Conservation (phyloP, 2,797 vertebrate genomes). For the Coregonus sp. region DNA sequence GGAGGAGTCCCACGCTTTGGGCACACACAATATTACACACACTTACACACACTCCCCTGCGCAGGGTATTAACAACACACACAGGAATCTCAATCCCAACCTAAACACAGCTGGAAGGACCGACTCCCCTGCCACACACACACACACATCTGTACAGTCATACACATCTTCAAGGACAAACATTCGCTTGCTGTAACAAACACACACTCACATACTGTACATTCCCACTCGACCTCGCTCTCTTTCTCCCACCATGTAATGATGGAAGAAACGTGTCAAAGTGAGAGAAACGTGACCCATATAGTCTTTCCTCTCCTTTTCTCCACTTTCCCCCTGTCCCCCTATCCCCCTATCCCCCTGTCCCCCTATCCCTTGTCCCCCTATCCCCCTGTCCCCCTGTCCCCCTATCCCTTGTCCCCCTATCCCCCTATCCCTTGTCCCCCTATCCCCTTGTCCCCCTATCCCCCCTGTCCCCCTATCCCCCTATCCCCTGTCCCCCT, state of each 20-base stretch:
- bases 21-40: constrained; percentile 8
- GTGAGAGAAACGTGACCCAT: neutral
- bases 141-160: constrained; percentile 4
- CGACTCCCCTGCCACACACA: neutral
- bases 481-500: neutral
- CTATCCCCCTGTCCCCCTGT: neutral
- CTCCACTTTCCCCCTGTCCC: neutral
- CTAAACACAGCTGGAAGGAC: constrained; percentile 63
- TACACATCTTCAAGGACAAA: neutral
- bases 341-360: neutral
- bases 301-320: neutral
- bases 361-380: neutral
- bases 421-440: no score
- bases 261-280: neutral
- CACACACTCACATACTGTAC: constrained; percentile 6
- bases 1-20: constrained; percentile 13
- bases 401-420: no score
- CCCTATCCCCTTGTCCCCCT: no score
- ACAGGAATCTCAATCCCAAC: constrained; percentile 37
- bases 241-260: neutral
- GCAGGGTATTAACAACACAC: constrained; percentile 30
- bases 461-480: neutral
- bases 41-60: constrained; percentile 5
- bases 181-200: neutral
- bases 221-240: neutral